These are phyloP conservation scores for Leuciscus idus DNA, from an alignment of 2,113 vertebrate species.

Conservation along the genomic window DNA sequence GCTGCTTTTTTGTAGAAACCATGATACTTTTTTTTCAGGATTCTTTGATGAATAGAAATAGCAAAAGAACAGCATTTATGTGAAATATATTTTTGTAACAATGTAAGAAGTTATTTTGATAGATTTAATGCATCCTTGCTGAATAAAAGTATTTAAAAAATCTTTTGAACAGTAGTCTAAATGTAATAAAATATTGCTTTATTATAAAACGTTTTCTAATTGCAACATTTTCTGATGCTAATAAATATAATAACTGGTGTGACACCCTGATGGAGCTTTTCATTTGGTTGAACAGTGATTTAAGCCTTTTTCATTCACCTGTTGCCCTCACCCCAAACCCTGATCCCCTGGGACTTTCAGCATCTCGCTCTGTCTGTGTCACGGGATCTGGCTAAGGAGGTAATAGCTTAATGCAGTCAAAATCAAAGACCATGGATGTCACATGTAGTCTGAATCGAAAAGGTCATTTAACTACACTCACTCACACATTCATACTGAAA, in stretches of 20 bases:
- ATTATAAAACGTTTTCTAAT: not conserved
- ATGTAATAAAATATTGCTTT: not conserved
- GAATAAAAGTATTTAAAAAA: too few relatives aligned
- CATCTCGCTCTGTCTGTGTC: conserved; percentile 14
- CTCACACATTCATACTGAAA: not conserved
- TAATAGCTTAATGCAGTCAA: conserved; percentile 51
- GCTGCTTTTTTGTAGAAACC: not conserved
- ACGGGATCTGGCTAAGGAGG: conserved; percentile 26
- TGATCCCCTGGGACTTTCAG: not conserved
- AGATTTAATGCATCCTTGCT: too few relatives aligned
- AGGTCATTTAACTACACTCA: conserved; percentile 21
- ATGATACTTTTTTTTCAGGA: not conserved
- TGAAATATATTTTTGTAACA: not conserved
- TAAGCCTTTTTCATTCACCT: conserved; percentile 8
- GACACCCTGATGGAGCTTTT: not conserved
- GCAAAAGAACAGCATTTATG: not conserved
- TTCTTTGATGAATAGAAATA: not conserved
- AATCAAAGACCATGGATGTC: conserved; percentile 49
- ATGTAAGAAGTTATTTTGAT: too few relatives aligned
- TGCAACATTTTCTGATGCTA: not conserved
- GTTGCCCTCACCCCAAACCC: not conserved
- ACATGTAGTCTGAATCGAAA: conserved; percentile 47
- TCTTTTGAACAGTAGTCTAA: not conserved
- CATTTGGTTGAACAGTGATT: not conserved
- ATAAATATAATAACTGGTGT: not conserved